Evolutionary conservation across 2,797 vertebrate species (phyloP).

Genomic region (Cyprinella venusta): DNA sequence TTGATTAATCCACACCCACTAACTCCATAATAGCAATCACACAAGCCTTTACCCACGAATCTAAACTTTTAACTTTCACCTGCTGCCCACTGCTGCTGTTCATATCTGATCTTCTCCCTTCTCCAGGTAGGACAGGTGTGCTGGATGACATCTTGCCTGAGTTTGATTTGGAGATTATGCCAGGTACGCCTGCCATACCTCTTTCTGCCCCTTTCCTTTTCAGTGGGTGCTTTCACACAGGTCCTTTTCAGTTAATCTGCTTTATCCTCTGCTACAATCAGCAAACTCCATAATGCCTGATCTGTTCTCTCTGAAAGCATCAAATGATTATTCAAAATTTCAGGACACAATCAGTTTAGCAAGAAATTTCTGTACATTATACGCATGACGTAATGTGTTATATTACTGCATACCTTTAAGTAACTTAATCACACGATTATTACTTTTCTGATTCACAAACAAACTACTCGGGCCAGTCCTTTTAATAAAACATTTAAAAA

Average conservation of each 20-base stretch:
- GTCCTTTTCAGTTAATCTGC: constrained; percentile 50
- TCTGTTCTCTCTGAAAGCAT: not conserved
- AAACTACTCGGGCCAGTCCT: not conserved
- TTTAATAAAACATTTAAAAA: not conserved
- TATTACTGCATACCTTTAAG: not conserved
- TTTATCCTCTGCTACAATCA: constrained; percentile 16
- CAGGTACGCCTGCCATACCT: constrained; percentile 87
- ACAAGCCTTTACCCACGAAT: constrained; percentile 56
- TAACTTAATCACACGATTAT: not conserved
- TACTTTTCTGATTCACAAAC: not conserved
- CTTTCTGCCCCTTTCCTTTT: constrained; percentile 59
- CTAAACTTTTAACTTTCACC: constrained; percentile 69
- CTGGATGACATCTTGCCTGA: constrained; percentile 97
- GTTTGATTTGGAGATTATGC: constrained; percentile 99
- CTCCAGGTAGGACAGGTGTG: constrained; percentile 97
- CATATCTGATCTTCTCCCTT: constrained; percentile 83
- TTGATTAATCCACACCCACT: constrained; percentile 15
- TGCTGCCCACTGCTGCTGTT: constrained; percentile 58
- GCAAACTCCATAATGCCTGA: not conserved
- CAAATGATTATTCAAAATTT: not conserved
- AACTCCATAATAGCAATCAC: constrained; percentile 30
- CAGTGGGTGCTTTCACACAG: constrained; percentile 45
- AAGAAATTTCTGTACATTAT: not conserved
- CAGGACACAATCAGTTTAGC: not conserved
- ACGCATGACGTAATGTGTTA: not conserved